Evolutionary conservation across 2,888 invertebrate species (phyloP), one percentile per base, ranked within the genome.

Genomic region (Hydriomena furcata): DNA sequence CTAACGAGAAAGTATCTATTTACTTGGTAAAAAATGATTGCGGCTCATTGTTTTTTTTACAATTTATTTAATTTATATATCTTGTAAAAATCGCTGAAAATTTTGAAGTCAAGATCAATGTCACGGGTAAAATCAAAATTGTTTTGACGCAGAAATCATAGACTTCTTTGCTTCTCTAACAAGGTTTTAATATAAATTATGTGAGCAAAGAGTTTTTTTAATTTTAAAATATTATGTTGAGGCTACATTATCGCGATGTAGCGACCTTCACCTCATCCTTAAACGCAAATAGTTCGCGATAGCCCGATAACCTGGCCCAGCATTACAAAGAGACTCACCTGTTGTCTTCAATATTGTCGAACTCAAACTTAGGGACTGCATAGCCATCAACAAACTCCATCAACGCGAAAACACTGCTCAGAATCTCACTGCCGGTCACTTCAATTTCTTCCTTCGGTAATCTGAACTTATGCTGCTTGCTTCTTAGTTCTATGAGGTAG

Each of bases 401-500:
- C n/a, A 89, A 66, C 1, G 83, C 83, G 47, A 67, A 66, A 0
- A 88, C 59, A 52, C 79, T 68, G 45, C 66, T 78, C 5, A 85
- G 50, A 8, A 87, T 84, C 57, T 87, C 87, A 8, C 71, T 63
- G 1, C 81, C 81, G 0, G 84, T 84, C 42, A 81, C 81, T 55
- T 77, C 73, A 25, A 89, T 89, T 65, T 89, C 79, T 49, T 81
- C 79, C 52, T 74, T 73, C 0, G 88, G 88, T 24, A 83, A 49
- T 58, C 61, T 72, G 50, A 87, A 87, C 61, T 71, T 85, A 46
- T 88, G 80, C 51, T 79, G 65, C 45, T 79, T 84, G 60, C 83
- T 86, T 49, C 83, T 75, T 0, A 89, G 68, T 57, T 89, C 88
- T 8, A 89, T 76, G 5, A 87, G 79, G 55, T 88, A 89, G 56